Evolutionary conservation across 2,888 invertebrate species (phyloP).

Genomic region (Apomyelois bistriatella): DNA sequence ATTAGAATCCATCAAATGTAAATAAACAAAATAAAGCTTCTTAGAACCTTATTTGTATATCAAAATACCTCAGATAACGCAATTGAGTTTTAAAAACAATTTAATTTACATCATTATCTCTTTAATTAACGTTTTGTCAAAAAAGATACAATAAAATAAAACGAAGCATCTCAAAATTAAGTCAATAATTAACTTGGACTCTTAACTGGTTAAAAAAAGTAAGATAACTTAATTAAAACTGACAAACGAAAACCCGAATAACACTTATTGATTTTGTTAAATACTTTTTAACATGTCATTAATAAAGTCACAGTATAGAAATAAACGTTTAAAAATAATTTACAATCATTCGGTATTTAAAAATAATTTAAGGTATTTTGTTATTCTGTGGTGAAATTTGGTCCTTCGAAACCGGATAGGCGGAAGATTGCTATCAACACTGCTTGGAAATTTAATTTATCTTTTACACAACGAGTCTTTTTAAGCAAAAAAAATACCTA

Average conservation of each 20-base stretch:
- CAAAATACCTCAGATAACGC: neutral
- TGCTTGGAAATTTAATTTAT: constrained; percentile 29
- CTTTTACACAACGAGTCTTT: constrained; percentile 30
- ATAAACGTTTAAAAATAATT: too few relatives aligned
- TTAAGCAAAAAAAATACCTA: constrained; percentile 25
- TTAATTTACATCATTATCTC: constrained; percentile 10
- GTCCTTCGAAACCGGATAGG: neutral
- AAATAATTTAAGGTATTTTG: neutral
- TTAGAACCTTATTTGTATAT: constrained; percentile 1
- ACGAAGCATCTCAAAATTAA: neutral
- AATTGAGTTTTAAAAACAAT: constrained; percentile 9
- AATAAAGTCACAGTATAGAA: neutral
- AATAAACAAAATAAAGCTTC: neutral
- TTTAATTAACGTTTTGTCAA: constrained; percentile 10
- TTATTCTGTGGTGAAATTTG: constrained; percentile 1
- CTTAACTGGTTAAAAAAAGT: constrained; percentile 9
- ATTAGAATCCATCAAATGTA: too few relatives aligned
- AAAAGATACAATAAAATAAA: neutral
- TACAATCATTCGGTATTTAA: neutral
- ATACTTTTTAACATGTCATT: neutral
- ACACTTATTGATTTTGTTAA: constrained; percentile 14
- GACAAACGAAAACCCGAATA: constrained; percentile 17
- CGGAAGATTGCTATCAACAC: constrained; percentile 19
- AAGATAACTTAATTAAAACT: constrained; percentile 25
- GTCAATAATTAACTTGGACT: constrained; percentile 10